Percentiles rank a stretch among this genome's conserved stretches.
phyloP scores from a whole-genome alignment of 2,113 vertebrate species.

The Oxygymnocypris stewartii region DNA sequence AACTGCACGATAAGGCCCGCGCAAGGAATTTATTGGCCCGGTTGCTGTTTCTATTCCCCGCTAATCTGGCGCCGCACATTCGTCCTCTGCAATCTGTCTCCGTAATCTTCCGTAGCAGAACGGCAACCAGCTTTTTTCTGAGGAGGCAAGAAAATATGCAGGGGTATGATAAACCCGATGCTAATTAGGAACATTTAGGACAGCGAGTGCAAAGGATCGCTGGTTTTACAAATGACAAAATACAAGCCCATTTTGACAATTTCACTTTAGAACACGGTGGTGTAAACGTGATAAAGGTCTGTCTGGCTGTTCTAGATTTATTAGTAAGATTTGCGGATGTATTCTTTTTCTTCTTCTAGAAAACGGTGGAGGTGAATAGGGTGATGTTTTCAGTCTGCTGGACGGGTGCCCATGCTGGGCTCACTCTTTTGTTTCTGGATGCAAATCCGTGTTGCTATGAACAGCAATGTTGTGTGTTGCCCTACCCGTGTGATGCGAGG shows the following conservation, averaged over 20 bases:
- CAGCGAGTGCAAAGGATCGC: conserved; percentile 88
- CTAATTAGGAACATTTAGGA: conserved; percentile 99
- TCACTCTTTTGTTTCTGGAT: conserved; percentile 36
- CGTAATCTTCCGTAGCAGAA: conserved; percentile 96
- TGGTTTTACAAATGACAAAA: conserved; percentile 81
- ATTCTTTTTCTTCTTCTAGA: conserved; percentile 78
- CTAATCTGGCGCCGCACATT: conserved; percentile 98
- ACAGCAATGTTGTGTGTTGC: background rate
- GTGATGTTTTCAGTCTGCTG: conserved; percentile 83
- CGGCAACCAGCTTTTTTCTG: conserved; percentile 92
- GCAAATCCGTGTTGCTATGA: conserved; percentile 27
- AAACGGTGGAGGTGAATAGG: conserved; percentile 75
- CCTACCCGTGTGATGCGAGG: conserved; percentile 56
- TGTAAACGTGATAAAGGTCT: conserved; percentile 82
- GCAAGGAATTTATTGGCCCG: conserved; percentile 97
- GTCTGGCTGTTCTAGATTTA: conserved; percentile 78
- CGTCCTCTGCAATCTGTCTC: conserved; percentile 98
- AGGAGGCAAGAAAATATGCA: conserved; percentile 92
- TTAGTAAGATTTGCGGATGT: conserved; percentile 82
- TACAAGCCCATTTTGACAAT: conserved; percentile 77
- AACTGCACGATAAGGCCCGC: conserved; percentile 94
- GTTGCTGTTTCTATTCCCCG: conserved; percentile 94
- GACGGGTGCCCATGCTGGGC: conserved; percentile 57
- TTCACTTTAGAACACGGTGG: conserved; percentile 80
- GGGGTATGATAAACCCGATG: conserved; percentile 96